phyloP scores from a whole-genome alignment of 2,797 vertebrate genomes.

The Jordanella pulchra region DNA sequence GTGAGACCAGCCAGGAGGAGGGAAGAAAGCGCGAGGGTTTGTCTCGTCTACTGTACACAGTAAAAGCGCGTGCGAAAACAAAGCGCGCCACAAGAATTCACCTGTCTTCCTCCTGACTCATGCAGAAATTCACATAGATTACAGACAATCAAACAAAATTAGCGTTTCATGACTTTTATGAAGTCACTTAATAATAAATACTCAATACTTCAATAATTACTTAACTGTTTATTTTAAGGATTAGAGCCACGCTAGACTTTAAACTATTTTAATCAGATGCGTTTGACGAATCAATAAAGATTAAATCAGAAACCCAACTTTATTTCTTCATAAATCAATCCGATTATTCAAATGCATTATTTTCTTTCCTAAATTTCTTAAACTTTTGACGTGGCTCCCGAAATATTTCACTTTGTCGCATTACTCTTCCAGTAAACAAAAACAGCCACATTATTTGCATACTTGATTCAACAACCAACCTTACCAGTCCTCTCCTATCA shows the following conservation, averaged over 20 bases:
- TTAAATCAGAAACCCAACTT: neutral
- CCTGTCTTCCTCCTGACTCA: constrained; percentile 18
- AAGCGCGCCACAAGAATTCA: constrained; percentile 43
- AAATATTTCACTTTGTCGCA: constrained; percentile 21
- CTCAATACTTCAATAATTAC: neutral
- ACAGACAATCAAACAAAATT: neutral
- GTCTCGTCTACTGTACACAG: constrained; percentile 60
- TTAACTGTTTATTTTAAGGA: neutral
- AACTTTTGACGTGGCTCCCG: neutral
- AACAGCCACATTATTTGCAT: constrained; percentile 45
- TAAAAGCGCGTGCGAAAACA: constrained; percentile 60
- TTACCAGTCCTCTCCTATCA: constrained; percentile 55
- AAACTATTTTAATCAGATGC: neutral
- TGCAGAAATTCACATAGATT: constrained; percentile 17
- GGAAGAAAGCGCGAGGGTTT: constrained; percentile 68
- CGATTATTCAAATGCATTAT: neutral
- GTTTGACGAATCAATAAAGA: neutral
- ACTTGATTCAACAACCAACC: constrained; percentile 37
- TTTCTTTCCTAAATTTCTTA: neutral
- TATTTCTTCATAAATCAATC: neutral
- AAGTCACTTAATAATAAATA: neutral
- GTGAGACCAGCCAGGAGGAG: constrained; percentile 76
- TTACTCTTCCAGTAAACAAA: constrained; percentile 47
- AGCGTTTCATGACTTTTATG: neutral
- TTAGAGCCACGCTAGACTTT: neutral